These are phyloP conservation scores for Patiria miniata DNA, from an alignment of 35 echinoderm and acorn worm genomes.

Conservation along the genomic window DNA sequence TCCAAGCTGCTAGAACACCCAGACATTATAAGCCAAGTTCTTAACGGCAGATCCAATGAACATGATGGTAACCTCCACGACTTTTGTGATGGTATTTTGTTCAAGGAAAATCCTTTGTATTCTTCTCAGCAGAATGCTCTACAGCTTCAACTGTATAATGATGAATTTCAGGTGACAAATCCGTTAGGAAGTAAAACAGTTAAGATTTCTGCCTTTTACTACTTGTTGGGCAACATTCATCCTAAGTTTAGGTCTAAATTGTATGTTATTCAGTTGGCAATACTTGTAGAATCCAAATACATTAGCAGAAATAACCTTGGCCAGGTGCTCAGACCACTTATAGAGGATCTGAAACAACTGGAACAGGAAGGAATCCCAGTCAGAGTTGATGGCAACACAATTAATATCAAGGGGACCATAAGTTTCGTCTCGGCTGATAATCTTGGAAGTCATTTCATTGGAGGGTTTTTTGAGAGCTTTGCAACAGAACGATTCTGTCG, in stretches of 20 bases:
- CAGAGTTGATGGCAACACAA: not conserved
- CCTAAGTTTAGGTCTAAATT: not conserved
- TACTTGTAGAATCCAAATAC: not conserved
- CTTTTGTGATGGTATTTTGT: too few relatives aligned
- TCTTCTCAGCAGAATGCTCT: too few relatives aligned
- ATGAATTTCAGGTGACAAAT: too few relatives aligned
- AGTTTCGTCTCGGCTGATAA: constrained; percentile 28
- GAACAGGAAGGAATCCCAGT: constrained; percentile 23
- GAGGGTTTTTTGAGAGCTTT: constrained; percentile 40
- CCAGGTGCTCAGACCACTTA: not conserved
- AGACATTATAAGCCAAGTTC: too few relatives aligned
- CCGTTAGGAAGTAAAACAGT: too few relatives aligned
- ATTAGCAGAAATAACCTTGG: not conserved
- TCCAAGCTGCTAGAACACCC: too few relatives aligned
- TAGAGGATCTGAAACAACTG: constrained; percentile 9
- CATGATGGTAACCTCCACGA: too few relatives aligned
- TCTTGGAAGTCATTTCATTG: constrained; percentile 37
- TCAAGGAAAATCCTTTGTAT: too few relatives aligned
- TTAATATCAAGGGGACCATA: constrained; percentile 15
- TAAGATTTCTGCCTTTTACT: too few relatives aligned
- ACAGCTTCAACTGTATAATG: too few relatives aligned
- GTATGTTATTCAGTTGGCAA: constrained; percentile 4
- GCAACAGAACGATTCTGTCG: constrained; percentile 12
- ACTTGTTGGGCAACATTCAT: not conserved
- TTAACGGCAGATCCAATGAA: too few relatives aligned